Percentiles rank a stretch among this genome's conserved stretches.
Conservation (phyloP, 2,888 invertebrate species). For the Muscina levida region DNA sequence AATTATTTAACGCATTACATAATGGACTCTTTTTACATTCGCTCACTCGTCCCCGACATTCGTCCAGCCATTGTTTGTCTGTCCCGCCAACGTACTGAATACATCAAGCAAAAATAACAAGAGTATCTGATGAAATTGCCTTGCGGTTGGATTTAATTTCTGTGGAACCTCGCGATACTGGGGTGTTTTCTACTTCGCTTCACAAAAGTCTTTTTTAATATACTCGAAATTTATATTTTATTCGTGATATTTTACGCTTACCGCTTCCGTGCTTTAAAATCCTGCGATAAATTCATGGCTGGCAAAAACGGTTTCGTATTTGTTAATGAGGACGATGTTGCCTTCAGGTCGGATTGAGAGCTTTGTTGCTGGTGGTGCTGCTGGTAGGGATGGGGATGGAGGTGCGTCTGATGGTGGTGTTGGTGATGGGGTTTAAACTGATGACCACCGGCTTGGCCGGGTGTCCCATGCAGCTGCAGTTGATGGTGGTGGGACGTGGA, state of each 20-base stretch:
- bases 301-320: slow-evolving; percentile 41
- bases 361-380: slow-evolving; percentile 44
- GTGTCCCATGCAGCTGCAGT: background rate
- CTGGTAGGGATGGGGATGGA: background rate
- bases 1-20: slow-evolving; percentile 27
- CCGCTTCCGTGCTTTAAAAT: slow-evolving; percentile 47
- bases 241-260: slow-evolving; percentile 44
- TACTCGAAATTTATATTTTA: background rate
- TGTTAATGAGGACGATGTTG: slow-evolving; percentile 17
- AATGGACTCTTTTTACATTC: slow-evolving; percentile 11
- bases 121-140: slow-evolving; percentile 17
- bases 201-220: slow-evolving; percentile 1
- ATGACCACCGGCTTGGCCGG: background rate
- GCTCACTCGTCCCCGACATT: background rate
- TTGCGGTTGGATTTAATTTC: slow-evolving; percentile 25
- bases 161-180: background rate
- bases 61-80: background rate
- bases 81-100: background rate
- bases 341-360: slow-evolving; percentile 9
- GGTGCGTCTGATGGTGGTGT: slow-evolving; percentile 31
- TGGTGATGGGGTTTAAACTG: slow-evolving; percentile 13
- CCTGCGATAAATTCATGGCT: slow-evolving; percentile 26
- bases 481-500: slow-evolving; percentile 17
- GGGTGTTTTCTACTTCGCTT: background rate
- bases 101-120: background rate